Evolutionary conservation across 2,113 vertebrate species (phyloP).

Genomic region (Syngnathoides biaculeatus): DNA sequence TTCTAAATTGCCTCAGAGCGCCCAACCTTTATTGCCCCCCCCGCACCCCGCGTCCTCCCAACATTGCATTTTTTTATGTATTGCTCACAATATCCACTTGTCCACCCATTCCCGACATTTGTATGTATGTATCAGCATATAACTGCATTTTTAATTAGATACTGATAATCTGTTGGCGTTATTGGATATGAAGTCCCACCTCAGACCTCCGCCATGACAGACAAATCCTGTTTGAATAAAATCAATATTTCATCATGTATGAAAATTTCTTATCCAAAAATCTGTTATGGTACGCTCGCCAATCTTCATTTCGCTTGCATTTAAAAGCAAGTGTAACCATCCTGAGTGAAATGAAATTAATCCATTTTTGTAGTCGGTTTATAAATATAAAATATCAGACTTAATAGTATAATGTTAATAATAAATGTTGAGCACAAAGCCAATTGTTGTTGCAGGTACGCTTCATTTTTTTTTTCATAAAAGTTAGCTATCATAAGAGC

Average conservation of each 20-base stretch:
- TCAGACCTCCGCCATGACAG: not conserved
- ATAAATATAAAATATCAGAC: no score
- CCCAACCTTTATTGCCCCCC: constrained; percentile 97
- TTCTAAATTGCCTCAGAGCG: constrained; percentile 99
- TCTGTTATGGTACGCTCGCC: no score
- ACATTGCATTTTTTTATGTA: constrained; percentile 78
- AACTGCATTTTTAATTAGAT: not conserved
- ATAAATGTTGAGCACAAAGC: no score
- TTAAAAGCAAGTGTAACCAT: no score
- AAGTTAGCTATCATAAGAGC: no score
- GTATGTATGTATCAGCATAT: not conserved
- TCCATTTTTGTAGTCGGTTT: no score
- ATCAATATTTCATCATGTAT: not conserved
- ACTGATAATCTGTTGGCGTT: not conserved
- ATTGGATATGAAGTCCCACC: not conserved
- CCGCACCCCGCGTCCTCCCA: constrained; percentile 88
- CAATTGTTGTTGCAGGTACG: no score
- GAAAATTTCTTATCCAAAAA: no score
- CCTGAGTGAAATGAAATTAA: no score
- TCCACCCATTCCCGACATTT: constrained; percentile 9
- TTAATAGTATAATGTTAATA: no score
- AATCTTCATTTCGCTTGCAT: not conserved
- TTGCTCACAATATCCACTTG: constrained; percentile 55
- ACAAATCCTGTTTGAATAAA: not conserved
- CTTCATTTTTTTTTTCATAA: no score